Conservation (phyloP, 2,113 vertebrate species). For the Oryzias javanicus region DNA sequence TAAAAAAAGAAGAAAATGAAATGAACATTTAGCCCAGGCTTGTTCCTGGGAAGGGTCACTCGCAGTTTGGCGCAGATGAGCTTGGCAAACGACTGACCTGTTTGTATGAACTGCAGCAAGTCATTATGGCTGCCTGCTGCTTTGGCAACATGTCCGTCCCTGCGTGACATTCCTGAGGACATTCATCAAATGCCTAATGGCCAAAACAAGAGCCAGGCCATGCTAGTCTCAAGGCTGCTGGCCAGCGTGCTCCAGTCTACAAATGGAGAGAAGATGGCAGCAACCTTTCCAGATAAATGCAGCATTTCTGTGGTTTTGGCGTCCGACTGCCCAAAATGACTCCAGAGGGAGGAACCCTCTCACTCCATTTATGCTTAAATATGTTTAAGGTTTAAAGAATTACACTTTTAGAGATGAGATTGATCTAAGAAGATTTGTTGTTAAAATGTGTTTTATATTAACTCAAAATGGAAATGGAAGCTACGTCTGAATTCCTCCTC, state of each 20-base stretch:
- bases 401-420: no score
- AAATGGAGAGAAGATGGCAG: conserved; percentile 48
- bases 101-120: conserved; percentile 49
- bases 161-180: conserved; percentile 39
- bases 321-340: neutral
- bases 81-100: conserved; percentile 52
- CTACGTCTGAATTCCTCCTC: no score
- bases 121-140: conserved; percentile 51
- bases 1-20: neutral
- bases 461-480: no score
- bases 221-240: conserved; percentile 32
- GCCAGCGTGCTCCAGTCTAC: conserved; percentile 30
- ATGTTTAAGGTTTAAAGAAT: no score
- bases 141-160: conserved; percentile 38
- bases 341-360: neutral
- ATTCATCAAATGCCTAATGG: conserved; percentile 63
- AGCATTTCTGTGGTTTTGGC: conserved; percentile 30
- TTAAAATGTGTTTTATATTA: no score
- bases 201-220: conserved; percentile 45
- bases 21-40: conserved; percentile 11
- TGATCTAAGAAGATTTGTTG: no score
- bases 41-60: conserved; percentile 13
- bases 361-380: no score
- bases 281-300: conserved; percentile 28
- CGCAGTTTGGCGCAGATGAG: conserved; percentile 30